Base-by-base conservation (phyloP, 2,797 vertebrate species). In the Microctenopoma steveboyesi region DNA sequence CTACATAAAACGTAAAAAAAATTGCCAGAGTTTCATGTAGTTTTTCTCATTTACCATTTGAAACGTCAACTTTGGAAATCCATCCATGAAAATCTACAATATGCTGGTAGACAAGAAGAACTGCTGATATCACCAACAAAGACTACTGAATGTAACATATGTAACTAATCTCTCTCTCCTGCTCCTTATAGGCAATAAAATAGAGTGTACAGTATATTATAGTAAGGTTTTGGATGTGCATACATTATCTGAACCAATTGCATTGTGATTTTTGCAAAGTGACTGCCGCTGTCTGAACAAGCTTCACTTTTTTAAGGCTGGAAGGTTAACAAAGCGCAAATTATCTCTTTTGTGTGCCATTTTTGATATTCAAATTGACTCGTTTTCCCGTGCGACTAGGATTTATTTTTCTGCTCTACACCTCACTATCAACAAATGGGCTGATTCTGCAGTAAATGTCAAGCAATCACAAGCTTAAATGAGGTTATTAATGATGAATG, bases 401-500 rank as follows among this genome's bases (percentile, higher is more conserved):
- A n/a, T 63, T 66, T 6, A 18, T 45, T 25, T 25, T 48, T 7
- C 42, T 63, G 35, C 25, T 6, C 45, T 10, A n/a, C 55, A 61
- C 49, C 84, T 81, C 16, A 67, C 7, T 7, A 45, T 71, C 27
- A 73, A 63, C 61, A 77, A 73, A 66, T 69, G 13, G 49, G 59
- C 33, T 30, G 43, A 69, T 71, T 79, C 1, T 48, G 49, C 58
- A 40, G 40, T 64, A 88, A 85, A 90, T 84, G 67, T 84, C 68
- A 83, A 54, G 75, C 63, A 79, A 64, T 71, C 52, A 72, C 27
- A 58, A 80, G 61, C 65, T 45, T 66, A 67, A 70, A 88, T 74
- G 33, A 74, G 62, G 70, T 77, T 74, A 61, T 75, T 69, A 74
- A 84, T 83, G 69, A 83, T 78, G 53, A 76, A 72, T 64, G 35